Percentiles rank a stretch among this genome's conserved stretches.
Conservation (phyloP, 2,797 vertebrate species). For the Falco naumanni region DNA sequence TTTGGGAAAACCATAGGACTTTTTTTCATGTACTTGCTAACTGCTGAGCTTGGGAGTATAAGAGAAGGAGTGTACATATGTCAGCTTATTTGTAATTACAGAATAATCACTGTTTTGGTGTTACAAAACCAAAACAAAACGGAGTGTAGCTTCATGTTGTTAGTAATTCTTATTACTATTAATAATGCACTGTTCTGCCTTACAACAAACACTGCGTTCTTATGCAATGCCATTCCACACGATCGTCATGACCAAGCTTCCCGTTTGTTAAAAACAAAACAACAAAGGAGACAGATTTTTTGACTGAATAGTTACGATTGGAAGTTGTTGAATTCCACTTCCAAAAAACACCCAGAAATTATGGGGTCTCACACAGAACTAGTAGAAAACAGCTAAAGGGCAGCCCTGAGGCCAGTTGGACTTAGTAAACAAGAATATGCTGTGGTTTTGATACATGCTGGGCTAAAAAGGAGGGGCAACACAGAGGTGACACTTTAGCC, state of each 20-base stretch:
- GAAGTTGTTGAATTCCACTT: background rate
- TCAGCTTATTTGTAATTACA: background rate
- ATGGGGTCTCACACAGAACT: background rate
- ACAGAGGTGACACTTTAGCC: background rate
- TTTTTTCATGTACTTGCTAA: background rate
- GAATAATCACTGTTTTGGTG: background rate
- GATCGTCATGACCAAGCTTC: background rate
- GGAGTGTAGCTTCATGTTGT: background rate
- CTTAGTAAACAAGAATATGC: background rate
- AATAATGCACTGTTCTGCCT: background rate
- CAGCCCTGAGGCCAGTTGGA: background rate
- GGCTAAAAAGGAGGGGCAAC: background rate
- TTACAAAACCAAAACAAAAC: background rate
- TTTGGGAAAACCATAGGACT: background rate
- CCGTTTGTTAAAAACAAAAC: background rate
- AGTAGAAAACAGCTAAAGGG: background rate
- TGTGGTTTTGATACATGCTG: background rate
- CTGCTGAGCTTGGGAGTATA: background rate
- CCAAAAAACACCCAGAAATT: rapidly evolving
- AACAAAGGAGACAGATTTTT: background rate
- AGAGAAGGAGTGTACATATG: background rate
- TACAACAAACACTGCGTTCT: background rate
- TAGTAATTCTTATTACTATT: background rate
- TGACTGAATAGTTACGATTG: background rate
- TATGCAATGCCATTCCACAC: background rate